These are phyloP conservation scores for Trachythela sp. DNA, from an alignment of 64 coral and sea anemone species.

Conservation along the genomic window DNA sequence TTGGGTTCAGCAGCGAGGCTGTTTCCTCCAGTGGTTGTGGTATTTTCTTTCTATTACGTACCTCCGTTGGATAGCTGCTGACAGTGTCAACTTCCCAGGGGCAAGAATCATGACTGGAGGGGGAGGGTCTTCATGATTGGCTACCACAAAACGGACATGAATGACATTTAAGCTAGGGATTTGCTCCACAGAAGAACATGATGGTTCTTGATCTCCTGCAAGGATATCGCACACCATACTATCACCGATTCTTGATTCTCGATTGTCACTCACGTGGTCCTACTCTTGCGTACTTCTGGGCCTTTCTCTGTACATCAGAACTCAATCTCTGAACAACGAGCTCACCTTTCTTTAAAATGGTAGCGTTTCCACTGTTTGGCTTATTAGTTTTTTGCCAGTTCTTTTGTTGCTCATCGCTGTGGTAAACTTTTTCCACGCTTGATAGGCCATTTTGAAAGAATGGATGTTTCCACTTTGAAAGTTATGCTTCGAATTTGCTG, in stretches of 20 bases:
- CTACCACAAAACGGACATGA: neutral
- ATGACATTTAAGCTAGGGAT: slow-evolving; percentile 21
- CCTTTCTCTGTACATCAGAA: slow-evolving; percentile 28
- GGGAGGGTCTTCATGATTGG: neutral
- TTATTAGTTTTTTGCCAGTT: neutral
- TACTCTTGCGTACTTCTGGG: no score
- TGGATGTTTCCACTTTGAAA: no score
- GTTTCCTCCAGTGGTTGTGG: neutral
- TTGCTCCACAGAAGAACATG: slow-evolving; percentile 5
- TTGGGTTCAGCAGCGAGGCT: neutral
- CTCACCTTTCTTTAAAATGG: neutral
- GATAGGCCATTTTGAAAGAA: no score
- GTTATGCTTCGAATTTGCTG: no score
- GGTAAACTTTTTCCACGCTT: no score
- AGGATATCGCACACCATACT: neutral
- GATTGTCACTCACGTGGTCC: slow-evolving; percentile 31
- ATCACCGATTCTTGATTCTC: neutral
- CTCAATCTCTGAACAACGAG: slow-evolving; percentile 29
- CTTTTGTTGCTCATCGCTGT: neutral
- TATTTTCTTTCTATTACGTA: neutral
- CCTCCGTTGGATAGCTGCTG: neutral
- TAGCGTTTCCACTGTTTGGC: neutral
- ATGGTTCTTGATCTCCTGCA: slow-evolving; percentile 25
- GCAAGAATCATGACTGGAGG: neutral
- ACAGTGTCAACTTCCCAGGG: neutral